phyloP scores from a whole-genome alignment of 2,888 invertebrate genomes.

The Microplitis deprimator region DNA sequence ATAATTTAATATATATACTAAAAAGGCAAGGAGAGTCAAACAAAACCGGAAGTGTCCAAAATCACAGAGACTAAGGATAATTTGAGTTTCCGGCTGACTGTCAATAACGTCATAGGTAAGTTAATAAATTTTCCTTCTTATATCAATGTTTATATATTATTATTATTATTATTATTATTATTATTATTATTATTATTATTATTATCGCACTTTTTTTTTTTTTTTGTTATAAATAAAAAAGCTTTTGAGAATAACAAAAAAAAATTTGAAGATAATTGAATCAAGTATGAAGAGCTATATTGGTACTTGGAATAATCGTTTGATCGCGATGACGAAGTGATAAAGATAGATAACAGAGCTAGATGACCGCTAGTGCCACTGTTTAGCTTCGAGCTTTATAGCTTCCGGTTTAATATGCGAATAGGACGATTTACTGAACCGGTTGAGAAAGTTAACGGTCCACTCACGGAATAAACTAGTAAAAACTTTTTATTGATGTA shows the following conservation, averaged over 20 bases:
- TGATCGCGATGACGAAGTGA: not conserved
- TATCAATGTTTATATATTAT: not conserved
- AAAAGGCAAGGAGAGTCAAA: not conserved
- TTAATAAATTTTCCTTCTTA: not conserved
- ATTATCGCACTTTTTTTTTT: not conserved
- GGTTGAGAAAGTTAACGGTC: constrained; percentile 48
- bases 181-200: not conserved
- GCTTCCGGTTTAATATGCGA: constrained; percentile 37
- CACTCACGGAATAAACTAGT: constrained; percentile 20
- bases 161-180: not conserved
- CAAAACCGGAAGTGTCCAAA: constrained; percentile 47
- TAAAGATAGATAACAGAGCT: constrained; percentile 16
- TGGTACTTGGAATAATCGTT: constrained; percentile 9
- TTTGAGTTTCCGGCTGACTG: constrained; percentile 46
- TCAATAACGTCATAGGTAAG: constrained; percentile 45
- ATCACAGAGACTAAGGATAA: constrained; percentile 42
- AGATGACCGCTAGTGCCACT: constrained; percentile 22
- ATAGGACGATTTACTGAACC: constrained; percentile 43
- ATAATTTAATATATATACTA: constrained; percentile 16
- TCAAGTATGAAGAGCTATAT: not conserved
- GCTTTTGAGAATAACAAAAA: not conserved
- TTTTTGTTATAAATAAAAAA: not conserved
- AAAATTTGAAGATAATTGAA: not conserved
- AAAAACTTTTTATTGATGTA: not conserved
- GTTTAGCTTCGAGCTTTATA: constrained; percentile 15